phyloP scores from a whole-genome alignment of 1,140 invertebrate species.

The Neomicropteryx cornuta region DNA sequence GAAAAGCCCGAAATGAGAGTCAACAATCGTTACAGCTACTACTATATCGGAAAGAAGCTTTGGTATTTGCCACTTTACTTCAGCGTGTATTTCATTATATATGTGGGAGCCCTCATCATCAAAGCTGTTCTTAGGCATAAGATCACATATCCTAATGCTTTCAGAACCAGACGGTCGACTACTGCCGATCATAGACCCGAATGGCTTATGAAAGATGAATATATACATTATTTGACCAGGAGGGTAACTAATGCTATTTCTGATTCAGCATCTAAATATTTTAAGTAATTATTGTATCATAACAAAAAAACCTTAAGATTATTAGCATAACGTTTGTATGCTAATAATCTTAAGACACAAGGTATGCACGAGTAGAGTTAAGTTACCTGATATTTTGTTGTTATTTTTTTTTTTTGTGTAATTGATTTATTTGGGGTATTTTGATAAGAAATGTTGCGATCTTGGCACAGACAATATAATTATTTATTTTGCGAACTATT shows the following conservation, averaged over 20 bases:
- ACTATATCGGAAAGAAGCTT: conserved; percentile 67
- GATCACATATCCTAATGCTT: conserved; percentile 35
- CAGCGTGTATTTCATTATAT: conserved; percentile 73
- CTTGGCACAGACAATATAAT: too few species aligned
- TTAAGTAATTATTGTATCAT: conserved; percentile 5
- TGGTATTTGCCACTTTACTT: conserved; percentile 77
- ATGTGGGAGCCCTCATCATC: conserved; percentile 63
- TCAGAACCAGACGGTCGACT: conserved; percentile 10
- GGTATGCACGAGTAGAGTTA: too few species aligned
- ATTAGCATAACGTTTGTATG: too few species aligned
- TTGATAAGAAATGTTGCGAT: too few species aligned
- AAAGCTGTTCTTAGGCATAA: conserved; percentile 71
- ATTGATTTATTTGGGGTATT: too few species aligned
- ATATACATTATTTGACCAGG: conserved; percentile 8
- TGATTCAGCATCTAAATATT: conserved; percentile 12
- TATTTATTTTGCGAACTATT: too few species aligned
- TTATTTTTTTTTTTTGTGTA: too few species aligned
- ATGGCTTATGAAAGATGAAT: conserved; percentile 7
- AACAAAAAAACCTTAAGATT: too few species aligned
- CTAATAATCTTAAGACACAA: too few species aligned
- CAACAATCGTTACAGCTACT: conserved; percentile 67
- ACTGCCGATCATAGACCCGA: too few species aligned
- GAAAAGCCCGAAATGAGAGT: conserved; percentile 52
- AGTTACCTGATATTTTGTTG: too few species aligned
- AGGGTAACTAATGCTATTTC: conserved; percentile 7